phyloP scores from a whole-genome alignment of 2,888 invertebrate species.

The Pseudolycoriella hygida region DNA sequence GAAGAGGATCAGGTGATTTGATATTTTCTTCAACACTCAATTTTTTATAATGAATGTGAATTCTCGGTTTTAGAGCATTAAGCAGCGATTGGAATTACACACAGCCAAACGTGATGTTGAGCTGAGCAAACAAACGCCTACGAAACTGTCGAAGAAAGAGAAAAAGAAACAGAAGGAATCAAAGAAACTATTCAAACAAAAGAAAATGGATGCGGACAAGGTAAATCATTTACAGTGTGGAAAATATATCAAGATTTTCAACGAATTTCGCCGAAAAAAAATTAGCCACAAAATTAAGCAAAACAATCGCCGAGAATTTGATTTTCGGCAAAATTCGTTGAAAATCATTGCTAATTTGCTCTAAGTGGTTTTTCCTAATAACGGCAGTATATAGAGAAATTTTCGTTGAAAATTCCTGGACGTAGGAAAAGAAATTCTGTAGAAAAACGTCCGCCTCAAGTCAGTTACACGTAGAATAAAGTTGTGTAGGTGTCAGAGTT shows the following conservation, averaged over 20 bases:
- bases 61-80: conserved; percentile 19
- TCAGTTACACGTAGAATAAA: no score
- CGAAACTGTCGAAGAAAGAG: conserved; percentile 28
- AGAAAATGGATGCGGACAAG: conserved; percentile 41
- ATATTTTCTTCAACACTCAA: conserved; percentile 6
- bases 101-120: conserved; percentile 34
- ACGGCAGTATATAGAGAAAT: no score
- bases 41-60: conserved; percentile 1
- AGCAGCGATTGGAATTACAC: conserved; percentile 23
- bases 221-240: no score
- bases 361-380: no score
- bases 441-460: no score
- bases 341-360: no score
- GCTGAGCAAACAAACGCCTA: conserved; percentile 19
- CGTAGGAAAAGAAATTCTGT: no score
- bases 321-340: no score
- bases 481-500: no score
- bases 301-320: no score
- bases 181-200: conserved; percentile 34
- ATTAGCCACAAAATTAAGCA: no score
- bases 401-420: no score
- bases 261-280: neutral
- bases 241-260: neutral
- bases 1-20: conserved; percentile 49
- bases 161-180: conserved; percentile 34